These are phyloP conservation scores for Prionchulus punctatus DNA, from an alignment of 2,888 invertebrate species.

Conservation along the genomic window DNA sequence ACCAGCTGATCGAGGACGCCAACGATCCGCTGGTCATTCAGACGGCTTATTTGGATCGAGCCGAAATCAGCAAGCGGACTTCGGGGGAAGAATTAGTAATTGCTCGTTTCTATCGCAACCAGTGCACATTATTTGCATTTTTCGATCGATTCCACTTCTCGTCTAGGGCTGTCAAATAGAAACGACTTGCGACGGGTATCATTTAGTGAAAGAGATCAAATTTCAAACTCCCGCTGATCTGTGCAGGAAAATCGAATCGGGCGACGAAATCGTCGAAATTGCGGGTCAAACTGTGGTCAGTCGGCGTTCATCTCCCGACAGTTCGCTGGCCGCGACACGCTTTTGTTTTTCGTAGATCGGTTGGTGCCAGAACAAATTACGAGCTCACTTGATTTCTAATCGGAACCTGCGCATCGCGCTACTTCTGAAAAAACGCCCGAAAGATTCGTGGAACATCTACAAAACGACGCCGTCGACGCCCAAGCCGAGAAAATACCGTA, in stretches of 20 bases:
- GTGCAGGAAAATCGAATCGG: constrained; percentile 76
- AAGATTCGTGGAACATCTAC: constrained; percentile 23
- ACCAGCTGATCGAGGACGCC: constrained; percentile 61
- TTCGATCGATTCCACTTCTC: too few relatives aligned
- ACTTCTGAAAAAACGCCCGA: constrained; percentile 63
- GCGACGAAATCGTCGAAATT: constrained; percentile 88
- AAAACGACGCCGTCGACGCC: constrained; percentile 8
- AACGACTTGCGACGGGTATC: constrained; percentile 57
- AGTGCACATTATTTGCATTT: background rate
- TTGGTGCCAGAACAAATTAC: background rate
- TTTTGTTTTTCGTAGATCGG: too few relatives aligned
- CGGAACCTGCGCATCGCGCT: constrained; percentile 46
- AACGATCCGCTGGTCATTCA: constrained; percentile 75
- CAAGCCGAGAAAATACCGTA: background rate
- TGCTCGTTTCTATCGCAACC: background rate
- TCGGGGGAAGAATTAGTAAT: background rate
- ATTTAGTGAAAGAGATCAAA: constrained; percentile 71
- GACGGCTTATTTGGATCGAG: constrained; percentile 72
- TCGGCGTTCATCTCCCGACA: background rate
- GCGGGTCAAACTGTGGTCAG: constrained; percentile 45
- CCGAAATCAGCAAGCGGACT: constrained; percentile 61
- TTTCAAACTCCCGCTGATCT: constrained; percentile 79
- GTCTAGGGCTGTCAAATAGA: constrained; percentile 68
- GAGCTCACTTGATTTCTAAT: background rate
- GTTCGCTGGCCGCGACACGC: too few relatives aligned